Base-by-base conservation (phyloP, 2,113 vertebrate genomes). In the Bufo gargarizans region DNA sequence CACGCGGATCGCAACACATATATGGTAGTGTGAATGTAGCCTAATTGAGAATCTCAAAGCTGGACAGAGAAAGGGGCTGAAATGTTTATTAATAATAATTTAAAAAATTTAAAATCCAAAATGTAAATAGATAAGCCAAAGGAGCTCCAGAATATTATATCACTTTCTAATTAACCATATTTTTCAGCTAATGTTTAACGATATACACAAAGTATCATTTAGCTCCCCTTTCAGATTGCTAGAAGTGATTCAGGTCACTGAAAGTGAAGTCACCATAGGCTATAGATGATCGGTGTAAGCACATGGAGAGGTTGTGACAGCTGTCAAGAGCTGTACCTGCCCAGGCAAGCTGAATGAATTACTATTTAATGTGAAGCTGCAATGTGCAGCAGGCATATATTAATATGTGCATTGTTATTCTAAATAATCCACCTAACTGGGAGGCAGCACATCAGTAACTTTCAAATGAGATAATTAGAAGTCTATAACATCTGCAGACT, bases 231-330 rank as follows among this genome's bases (percentile, higher is more conserved):
- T 69, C n/a, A 84, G 20, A 67, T 67, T 69, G 8, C 82, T 69
- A 84, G 33, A 84, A 17, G n/a, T 71, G 14, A 71, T 71, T 69
- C 82, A 69, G 82, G 82, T 55, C 63, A 69, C 19, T 55, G 47
- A 69, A 33, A 53, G 61, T 83, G 63, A 65, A 47, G 47, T 69
- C 47, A 33, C 47, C 82, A 84, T 84, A 33, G 59, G 59, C 81
- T 53, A 67, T 83, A 83, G 20, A 47, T 83, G 33, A 84, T 69
- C 20, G 55, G 49, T 84, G 19, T 50, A 9, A 84, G 50, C 47
- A 84, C 22, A 55, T 10, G 81, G 61, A 67, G n/a, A 83, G 45
- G 58, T 69, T 83, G 19, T 83, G 45, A 83, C 81, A 83, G 81
- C 81, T 83, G 58, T 84, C 65, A 84, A n/a, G 49, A 84, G 80